Base-by-base conservation (phyloP, 2,113 vertebrate species). In the Antigone vipio region DNA sequence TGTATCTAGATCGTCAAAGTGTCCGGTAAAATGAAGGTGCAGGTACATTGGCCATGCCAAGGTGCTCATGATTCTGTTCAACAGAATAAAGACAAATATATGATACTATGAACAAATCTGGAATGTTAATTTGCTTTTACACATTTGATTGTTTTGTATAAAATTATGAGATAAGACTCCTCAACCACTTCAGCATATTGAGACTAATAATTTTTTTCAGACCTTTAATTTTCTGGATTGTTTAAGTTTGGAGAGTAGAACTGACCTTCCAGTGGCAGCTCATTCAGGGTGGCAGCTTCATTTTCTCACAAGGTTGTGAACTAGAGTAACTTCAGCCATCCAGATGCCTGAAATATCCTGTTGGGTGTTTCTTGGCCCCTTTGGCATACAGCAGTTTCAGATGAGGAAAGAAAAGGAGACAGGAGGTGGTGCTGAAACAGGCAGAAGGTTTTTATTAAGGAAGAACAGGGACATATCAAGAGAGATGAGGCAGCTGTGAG, bases 361-460 rank as follows among this genome's bases (percentile, higher is more conserved):
- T 45, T 62, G 58, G 58, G 58, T 79, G 56, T 71, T 75, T 95
- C 73, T 88, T 94, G 88, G n/a, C n/a, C 85, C 44, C n/a, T 52
- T 95, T 83, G 71, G 56, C 47, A 60, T 38, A 53, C 0, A 1
- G 49, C 55, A 89, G n/a, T 59, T 88, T 94, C 34, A 88, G 66
- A 80, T 38, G 23, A 89, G 49, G 45, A 72, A 81, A 92, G 67
- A 82, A 97, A 93, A 94, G 59, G 59, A 95, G 86, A 90, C 76
- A 78, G 88, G 88, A 93, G 56, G 35, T 85, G 60, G 38, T 85
- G 44, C 58, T 2, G 40, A 92, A 89, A 9, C 60, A 92, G 63
- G 72, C 84, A 92, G 88, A 94, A 92, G 84, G 64, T 76, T 95
- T 89, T 93, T 92, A 93, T 89, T 89, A 77, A 92, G 76, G 49